Percentiles rank a stretch among this genome's conserved stretches.
These are phyloP conservation scores for Acrocephalus scirpaceus DNA, from an alignment of 2,797 vertebrate species.

Conservation along the genomic window DNA sequence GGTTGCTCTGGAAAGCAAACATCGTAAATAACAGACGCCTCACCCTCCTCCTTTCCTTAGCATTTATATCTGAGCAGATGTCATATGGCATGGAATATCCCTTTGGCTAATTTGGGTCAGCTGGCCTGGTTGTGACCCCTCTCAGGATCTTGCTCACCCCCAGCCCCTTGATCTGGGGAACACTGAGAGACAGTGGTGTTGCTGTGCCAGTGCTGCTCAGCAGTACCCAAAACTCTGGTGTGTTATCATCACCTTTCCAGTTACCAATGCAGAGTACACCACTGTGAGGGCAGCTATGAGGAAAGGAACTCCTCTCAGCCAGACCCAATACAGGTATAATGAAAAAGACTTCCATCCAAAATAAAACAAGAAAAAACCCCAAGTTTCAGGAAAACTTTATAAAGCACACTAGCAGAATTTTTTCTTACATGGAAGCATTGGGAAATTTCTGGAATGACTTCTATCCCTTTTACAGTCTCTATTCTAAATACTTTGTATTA, in stretches of 20 bases:
- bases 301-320: neutral
- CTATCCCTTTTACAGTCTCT: neutral
- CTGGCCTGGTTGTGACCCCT: neutral
- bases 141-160: neutral
- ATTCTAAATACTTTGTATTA: neutral
- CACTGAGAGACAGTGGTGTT: accelerated
- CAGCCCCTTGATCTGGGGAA: neutral
- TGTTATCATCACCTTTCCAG: neutral
- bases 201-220: neutral
- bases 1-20: neutral
- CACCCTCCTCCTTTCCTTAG: neutral
- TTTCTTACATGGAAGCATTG: neutral
- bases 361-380: neutral
- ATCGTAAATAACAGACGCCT: accelerated
- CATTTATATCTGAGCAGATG: neutral
- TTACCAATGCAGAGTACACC: neutral
- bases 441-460: neutral
- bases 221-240: neutral
- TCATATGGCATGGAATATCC: accelerated
- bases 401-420: neutral
- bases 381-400: neutral
- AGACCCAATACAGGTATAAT: neutral
- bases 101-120: neutral
- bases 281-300: neutral
- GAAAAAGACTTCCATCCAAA: neutral